phyloP scores from a whole-genome alignment of 2,113 vertebrate genomes.

The Uria lomvia region DNA sequence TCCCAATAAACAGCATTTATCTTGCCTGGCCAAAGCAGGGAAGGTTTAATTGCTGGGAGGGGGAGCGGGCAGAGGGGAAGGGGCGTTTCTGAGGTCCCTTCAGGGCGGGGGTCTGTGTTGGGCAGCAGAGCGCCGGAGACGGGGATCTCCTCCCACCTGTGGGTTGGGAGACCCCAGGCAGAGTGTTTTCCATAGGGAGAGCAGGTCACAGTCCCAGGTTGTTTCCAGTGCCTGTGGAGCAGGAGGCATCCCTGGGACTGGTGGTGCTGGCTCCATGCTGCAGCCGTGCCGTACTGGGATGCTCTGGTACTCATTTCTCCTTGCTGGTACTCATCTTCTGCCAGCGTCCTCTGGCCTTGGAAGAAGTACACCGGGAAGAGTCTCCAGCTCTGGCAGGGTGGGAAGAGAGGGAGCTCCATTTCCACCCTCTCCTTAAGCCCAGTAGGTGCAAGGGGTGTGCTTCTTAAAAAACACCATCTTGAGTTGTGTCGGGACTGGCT shows the following conservation, averaged over 20 bases:
- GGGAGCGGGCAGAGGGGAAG: rapidly evolving
- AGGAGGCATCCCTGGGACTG: neutral
- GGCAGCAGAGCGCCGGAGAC: neutral
- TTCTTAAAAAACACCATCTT: neutral
- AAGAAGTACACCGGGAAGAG: neutral
- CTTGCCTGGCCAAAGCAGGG: neutral
- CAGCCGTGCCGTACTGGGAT: rapidly evolving
- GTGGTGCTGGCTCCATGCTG: neutral
- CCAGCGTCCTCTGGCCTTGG: neutral
- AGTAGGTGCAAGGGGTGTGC: rapidly evolving
- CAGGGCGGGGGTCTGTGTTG: neutral
- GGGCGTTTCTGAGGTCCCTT: neutral
- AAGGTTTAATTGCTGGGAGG: neutral
- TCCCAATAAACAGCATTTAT: slow-evolving; percentile 17
- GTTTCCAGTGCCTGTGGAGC: neutral
- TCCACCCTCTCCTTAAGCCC: neutral
- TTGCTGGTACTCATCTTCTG: neutral
- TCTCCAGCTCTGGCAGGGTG: neutral
- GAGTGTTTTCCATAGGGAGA: rapidly evolving
- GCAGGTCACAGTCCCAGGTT: no score
- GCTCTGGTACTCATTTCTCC: neutral
- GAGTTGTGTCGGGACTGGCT: rapidly evolving
- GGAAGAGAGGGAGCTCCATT: neutral
- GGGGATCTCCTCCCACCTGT: neutral
- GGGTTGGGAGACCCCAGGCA: neutral